A percentile compares a stretch with the other conserved stretches of the same genome.
Evolutionary conservation across 2,888 invertebrate species (phyloP).

Genomic region (Macrosiphum euphorbiae): DNA sequence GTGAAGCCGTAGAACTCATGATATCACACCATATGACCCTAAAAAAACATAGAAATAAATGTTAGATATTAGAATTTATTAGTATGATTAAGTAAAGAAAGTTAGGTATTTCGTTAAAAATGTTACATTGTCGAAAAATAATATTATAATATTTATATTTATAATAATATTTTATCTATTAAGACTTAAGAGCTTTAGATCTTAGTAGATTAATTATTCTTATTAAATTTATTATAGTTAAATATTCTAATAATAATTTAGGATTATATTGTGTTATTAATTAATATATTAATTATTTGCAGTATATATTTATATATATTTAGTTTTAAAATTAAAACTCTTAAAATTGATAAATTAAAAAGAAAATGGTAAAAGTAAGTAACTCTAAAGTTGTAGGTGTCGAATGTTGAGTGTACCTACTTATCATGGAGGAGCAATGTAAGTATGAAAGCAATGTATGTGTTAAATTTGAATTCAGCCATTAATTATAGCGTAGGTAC

Average conservation of each 20-base stretch:
- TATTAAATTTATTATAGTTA: neutral
- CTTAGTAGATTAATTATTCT: neutral
- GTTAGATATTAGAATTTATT: constrained; percentile 36
- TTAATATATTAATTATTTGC: neutral
- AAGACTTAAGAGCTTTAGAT: neutral
- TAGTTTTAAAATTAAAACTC: neutral
- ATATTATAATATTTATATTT: neutral
- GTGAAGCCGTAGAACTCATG: constrained; percentile 63
- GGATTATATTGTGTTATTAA: neutral
- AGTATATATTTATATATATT: neutral
- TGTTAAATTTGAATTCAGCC: no score
- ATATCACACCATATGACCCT: constrained; percentile 10
- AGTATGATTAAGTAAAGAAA: constrained; percentile 11
- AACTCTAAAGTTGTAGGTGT: no score
- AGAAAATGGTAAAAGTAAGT: no score
- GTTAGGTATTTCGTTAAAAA: neutral
- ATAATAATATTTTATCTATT: neutral
- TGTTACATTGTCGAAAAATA: neutral
- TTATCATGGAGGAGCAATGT: no score
- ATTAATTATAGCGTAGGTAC: no score
- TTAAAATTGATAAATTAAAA: neutral
- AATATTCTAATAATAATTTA: neutral
- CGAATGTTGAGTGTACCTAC: no score
- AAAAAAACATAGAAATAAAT: constrained; percentile 44
- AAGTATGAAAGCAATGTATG: no score